Evolutionary conservation across 2,888 invertebrate genomes (phyloP).

Genomic region (Acleris sparsana): DNA sequence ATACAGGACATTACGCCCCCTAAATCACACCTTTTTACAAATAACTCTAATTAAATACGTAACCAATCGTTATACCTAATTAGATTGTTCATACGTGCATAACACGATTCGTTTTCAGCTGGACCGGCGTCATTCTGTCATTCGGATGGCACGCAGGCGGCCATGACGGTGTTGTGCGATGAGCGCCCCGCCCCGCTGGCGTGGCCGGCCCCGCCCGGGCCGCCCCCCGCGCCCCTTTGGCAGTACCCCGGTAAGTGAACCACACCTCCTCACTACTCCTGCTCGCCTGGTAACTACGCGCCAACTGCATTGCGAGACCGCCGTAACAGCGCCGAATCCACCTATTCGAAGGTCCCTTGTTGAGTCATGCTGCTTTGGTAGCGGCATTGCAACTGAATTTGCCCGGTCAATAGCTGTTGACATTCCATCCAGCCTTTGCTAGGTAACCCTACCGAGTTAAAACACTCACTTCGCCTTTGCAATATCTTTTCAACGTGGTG

Average conservation of each 20-base stretch:
- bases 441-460: slow-evolving; percentile 43
- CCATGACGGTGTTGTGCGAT: slow-evolving; percentile 87
- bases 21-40: not conserved
- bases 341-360: slow-evolving; percentile 58
- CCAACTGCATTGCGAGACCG: slow-evolving; percentile 81
- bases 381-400: slow-evolving; percentile 72
- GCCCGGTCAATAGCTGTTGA: slow-evolving; percentile 58
- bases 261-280: slow-evolving; percentile 73
- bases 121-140: slow-evolving; percentile 68
- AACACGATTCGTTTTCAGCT: slow-evolving; percentile 53
- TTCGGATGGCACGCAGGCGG: slow-evolving; percentile 86
- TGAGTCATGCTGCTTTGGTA: slow-evolving; percentile 74
- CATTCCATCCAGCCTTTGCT: slow-evolving; percentile 36
- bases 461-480: slow-evolving; percentile 15
- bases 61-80: slow-evolving; percentile 24
- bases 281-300: slow-evolving; percentile 81
- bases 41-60: not conserved
- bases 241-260: slow-evolving; percentile 88
- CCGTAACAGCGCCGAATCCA: slow-evolving; percentile 52
- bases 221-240: slow-evolving; percentile 88
- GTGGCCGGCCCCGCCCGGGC: slow-evolving; percentile 81
- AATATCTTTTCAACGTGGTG: slow-evolving; percentile 25
- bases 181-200: slow-evolving; percentile 85
- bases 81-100: slow-evolving; percentile 40
- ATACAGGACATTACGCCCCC: no score